phyloP scores from a whole-genome alignment of 2,113 vertebrate genomes.

The Tychaedon coryphoeus region DNA sequence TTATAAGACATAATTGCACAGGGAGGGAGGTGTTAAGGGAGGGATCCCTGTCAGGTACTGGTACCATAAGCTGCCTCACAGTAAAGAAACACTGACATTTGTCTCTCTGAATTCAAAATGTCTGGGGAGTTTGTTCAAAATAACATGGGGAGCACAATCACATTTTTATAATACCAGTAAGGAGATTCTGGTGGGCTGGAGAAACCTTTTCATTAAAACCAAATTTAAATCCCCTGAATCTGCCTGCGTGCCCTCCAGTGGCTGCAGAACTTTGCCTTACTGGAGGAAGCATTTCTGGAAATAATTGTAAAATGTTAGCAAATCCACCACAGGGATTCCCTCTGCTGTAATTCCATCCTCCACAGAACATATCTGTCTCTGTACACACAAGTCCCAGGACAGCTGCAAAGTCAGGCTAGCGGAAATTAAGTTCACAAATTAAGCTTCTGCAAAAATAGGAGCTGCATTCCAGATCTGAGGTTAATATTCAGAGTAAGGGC shows the following conservation, averaged over 20 bases:
- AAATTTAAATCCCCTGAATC: background rate
- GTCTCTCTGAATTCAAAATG: background rate
- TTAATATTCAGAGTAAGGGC: conserved; percentile 31
- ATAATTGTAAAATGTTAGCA: conserved; percentile 55
- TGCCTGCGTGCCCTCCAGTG: conserved; percentile 3
- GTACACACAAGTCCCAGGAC: conserved; percentile 54
- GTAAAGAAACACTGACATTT: background rate
- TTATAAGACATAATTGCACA: background rate
- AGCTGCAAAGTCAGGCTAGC: conserved; percentile 62
- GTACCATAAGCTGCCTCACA: background rate
- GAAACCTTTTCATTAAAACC: background rate
- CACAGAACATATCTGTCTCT: conserved; percentile 48
- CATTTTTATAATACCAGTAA: background rate
- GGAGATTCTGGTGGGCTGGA: background rate
- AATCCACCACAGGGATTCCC: conserved; percentile 62
- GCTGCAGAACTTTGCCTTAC: conserved; percentile 14
- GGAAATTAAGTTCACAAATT: conserved; percentile 67
- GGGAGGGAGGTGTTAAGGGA: background rate
- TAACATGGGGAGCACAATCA: background rate
- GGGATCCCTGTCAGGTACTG: background rate
- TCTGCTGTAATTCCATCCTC: conserved; percentile 60
- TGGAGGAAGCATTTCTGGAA: conserved; percentile 9
- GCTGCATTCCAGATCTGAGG: conserved; percentile 51
- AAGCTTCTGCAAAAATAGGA: conserved; percentile 66
- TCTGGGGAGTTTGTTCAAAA: background rate